Percentiles rank a stretch among this genome's conserved stretches.
These are phyloP conservation scores for Helostoma temminkii DNA, from an alignment of 2,797 vertebrate genomes.

Conservation along the genomic window DNA sequence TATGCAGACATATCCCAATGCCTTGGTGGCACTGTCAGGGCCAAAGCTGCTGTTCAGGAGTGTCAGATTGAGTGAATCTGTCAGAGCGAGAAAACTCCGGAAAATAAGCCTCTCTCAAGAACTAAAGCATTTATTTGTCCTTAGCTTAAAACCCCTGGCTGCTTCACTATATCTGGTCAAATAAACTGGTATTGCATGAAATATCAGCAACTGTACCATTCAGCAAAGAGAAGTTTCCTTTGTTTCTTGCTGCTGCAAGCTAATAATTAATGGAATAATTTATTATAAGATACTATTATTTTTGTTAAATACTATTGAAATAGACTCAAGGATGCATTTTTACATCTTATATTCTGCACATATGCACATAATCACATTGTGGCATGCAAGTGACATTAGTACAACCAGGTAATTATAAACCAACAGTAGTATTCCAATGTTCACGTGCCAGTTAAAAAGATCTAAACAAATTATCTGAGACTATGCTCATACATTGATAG, in stretches of 20 bases:
- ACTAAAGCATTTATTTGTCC: conserved; percentile 31
- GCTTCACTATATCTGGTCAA: background rate
- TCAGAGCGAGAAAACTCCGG: conserved; percentile 40
- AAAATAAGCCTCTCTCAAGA: conserved; percentile 44
- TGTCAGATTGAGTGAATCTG: conserved; percentile 71
- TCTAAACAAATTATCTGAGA: conserved; percentile 18
- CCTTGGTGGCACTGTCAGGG: conserved; percentile 57
- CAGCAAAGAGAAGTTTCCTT: background rate
- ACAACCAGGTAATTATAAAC: too few species aligned
- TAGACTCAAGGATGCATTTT: background rate
- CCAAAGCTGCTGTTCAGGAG: conserved; percentile 43
- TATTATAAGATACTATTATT: background rate
- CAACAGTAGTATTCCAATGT: too few species aligned
- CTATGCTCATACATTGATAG: conserved; percentile 25
- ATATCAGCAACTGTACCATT: background rate
- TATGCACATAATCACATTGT: background rate
- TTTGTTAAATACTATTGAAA: conserved; percentile 7
- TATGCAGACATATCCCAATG: conserved; percentile 73
- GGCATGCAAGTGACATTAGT: background rate
- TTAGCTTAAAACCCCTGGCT: conserved; percentile 11
- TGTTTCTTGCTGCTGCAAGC: background rate
- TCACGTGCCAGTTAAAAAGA: too few species aligned
- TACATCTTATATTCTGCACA: background rate
- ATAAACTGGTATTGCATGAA: background rate
- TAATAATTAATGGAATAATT: background rate